Evolutionary conservation across 1,140 invertebrate species (phyloP).

Genomic region (Whitmania pigra): DNA sequence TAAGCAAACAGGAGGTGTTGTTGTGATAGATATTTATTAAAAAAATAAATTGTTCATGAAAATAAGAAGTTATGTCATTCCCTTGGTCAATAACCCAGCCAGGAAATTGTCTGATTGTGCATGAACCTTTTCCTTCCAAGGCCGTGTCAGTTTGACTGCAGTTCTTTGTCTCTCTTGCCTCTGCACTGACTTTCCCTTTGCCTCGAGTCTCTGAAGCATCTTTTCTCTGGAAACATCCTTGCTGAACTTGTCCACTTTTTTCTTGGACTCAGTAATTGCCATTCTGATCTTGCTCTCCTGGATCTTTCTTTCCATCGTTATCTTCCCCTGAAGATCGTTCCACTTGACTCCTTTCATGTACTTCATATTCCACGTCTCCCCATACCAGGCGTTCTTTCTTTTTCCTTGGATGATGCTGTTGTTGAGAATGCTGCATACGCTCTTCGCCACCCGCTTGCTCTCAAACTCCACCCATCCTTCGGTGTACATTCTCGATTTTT

Average conservation of each 20-base stretch:
- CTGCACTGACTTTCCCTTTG: no score
- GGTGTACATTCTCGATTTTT: constrained; percentile 54
- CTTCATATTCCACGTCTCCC: constrained; percentile 86
- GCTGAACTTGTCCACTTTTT: constrained; percentile 4
- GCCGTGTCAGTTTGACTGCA: no score
- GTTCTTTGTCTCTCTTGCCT: no score
- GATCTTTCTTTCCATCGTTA: constrained; percentile 77
- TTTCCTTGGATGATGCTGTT: constrained; percentile 72
- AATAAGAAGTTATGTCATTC: no score
- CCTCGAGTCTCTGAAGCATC: no score
- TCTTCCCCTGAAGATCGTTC: constrained; percentile 78
- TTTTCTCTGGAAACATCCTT: no score
- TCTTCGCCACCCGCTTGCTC: constrained; percentile 73
- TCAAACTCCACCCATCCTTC: constrained; percentile 96
- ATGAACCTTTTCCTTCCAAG: no score
- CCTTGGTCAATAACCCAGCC: no score
- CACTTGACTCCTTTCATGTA: constrained; percentile 84
- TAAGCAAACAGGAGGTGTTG: no score
- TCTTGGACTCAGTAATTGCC: constrained; percentile 77
- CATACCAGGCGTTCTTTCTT: constrained; percentile 73
- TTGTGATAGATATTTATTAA: no score
- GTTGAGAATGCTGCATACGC: constrained; percentile 65
- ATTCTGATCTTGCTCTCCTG: constrained; percentile 68
- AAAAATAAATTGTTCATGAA: no score
- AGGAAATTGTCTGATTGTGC: no score